Evolutionary conservation across 2,888 invertebrate species (phyloP), one percentile per base, ranked within the genome.

Genomic region (Dione vanillae): DNA sequence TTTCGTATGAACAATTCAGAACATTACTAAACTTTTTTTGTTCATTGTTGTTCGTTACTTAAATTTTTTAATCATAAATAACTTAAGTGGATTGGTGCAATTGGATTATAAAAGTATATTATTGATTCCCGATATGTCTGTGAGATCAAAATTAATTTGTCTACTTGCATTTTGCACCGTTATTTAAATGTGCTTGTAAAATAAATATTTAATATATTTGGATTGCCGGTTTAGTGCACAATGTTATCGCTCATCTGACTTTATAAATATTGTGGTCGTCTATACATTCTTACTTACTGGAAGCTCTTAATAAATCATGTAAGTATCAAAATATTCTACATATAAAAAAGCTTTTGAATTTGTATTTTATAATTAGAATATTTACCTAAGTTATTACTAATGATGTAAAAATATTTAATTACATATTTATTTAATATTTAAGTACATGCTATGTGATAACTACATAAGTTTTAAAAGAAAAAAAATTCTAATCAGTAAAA

Each of bases 81-180:
- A 71, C 61, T 67, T 64, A 49, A 67, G 59, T 52, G 67, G 67
- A 69, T 67, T 69, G 47, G 52, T 67, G 35, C 64, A 69, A 73
- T 69, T 69, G 12, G 58, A 69, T 71, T 65, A 59, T 49, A 71
- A 69, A 64, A 54, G 37, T 49, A 58, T 47, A 43, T 51, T 67
- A 62, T 67, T 62, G 66, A 62, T 68, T 47, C 45, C 41, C 51
- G 52, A 52, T 64, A 64, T 68, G 52, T 62, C 62, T 54, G 20
- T 6, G 37, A 43, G 37, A 19, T 12, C 35, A 45, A 68, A 43
- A 68, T 20, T 35, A 19, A 19, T 37, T 16, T 37, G 9, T 49
- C 16, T 49, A 12, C 49, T 49, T 35, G 37, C 35, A 16, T 12
- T 1, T 19, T 47, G 37, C 10, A 16, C 35, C 8, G 6, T 14